Evolutionary conservation across 2,797 vertebrate genomes (phyloP).

Genomic region (Notoglanidium macrostoma): DNA sequence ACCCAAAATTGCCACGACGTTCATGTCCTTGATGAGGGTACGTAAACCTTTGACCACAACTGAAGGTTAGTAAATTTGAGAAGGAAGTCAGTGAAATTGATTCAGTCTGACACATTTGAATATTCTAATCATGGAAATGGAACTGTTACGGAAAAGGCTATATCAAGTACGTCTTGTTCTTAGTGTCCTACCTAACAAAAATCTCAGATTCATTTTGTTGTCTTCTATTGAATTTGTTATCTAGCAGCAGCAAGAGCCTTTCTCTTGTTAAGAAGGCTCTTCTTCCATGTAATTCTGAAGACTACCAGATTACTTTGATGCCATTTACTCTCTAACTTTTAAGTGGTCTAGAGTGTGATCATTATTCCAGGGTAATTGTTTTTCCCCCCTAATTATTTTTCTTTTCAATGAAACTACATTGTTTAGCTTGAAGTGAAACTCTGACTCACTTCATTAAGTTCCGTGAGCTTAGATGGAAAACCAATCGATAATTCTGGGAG

Average conservation of each 20-base stretch:
- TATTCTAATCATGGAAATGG: neutral
- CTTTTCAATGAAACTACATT: neutral
- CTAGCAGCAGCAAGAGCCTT: neutral
- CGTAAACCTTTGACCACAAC: too few relatives aligned
- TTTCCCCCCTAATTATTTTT: neutral
- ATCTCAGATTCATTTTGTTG: neutral
- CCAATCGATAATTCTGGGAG: neutral
- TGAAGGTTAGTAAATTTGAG: neutral
- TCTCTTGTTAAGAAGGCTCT: neutral
- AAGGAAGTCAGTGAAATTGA: neutral
- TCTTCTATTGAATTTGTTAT: neutral
- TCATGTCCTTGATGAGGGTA: too few relatives aligned
- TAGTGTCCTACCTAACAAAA: neutral
- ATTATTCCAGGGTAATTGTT: neutral
- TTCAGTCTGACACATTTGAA: neutral
- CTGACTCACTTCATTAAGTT: neutral
- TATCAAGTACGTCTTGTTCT: neutral
- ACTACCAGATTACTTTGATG: neutral
- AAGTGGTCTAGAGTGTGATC: neutral
- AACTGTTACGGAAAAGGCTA: neutral
- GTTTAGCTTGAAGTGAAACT: neutral
- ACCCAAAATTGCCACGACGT: too few relatives aligned
- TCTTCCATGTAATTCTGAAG: neutral
- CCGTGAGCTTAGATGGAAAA: neutral
- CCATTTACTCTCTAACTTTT: conserved; percentile 7